Percentiles rank a stretch among this genome's conserved stretches.
Conservation (phyloP, 35 echinoderm and acorn worm species). For the Ptychodera flava region DNA sequence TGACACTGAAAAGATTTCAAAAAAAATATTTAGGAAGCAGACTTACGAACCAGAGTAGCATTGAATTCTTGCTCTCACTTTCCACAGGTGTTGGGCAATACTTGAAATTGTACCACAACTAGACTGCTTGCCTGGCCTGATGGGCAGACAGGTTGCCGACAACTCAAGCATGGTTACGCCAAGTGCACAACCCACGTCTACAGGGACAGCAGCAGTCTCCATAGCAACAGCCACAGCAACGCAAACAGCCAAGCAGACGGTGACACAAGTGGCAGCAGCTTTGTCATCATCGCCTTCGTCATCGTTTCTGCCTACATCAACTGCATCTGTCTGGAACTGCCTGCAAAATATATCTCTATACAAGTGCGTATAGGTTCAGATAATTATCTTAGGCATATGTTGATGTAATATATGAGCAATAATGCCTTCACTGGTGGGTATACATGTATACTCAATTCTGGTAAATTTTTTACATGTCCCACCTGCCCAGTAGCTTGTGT, state of each 20-base stretch:
- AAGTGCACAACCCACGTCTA: neutral
- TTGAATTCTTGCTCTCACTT: neutral
- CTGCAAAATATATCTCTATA: constrained; percentile 39
- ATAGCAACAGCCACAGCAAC: constrained; percentile 4
- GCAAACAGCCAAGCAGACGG: neutral
- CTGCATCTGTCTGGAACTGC: constrained; percentile 8
- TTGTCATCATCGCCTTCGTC: neutral
- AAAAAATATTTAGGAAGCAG: too few species aligned
- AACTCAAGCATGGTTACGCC: neutral
- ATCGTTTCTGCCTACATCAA: neutral
- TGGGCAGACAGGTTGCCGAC: neutral
- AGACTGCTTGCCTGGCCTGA: constrained; percentile 9
- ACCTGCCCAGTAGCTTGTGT: too few species aligned
- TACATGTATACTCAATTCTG: too few species aligned
- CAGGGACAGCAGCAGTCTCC: neutral
- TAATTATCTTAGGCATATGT: too few species aligned
- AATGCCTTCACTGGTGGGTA: too few species aligned
- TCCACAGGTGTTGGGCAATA: constrained; percentile 75
- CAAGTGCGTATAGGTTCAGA: constrained; percentile 17
- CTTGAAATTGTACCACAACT: constrained; percentile 78
- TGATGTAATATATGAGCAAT: too few species aligned
- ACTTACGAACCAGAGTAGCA: too few species aligned
- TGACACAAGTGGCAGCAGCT: too few species aligned
- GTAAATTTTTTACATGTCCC: too few species aligned
- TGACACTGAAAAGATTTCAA: too few species aligned